These are phyloP conservation scores for Neodiprion virginianus DNA, from an alignment of 1,140 invertebrate genomes.

Conservation along the genomic window DNA sequence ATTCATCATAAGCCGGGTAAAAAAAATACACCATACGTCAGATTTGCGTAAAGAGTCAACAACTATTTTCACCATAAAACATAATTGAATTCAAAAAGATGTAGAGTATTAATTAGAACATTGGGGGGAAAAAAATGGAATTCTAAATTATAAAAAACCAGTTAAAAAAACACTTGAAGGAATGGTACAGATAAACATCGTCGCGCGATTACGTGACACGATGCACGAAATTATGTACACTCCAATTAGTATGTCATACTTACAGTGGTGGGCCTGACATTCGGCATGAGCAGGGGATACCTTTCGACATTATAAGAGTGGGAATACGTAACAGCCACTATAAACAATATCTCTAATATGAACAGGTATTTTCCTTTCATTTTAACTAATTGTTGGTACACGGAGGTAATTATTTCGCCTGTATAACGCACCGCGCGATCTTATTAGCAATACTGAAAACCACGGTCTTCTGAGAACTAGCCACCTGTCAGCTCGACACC, in stretches of 20 bases:
- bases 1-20: no score
- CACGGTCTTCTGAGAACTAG: no score
- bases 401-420: no score
- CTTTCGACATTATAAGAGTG: conserved; percentile 49
- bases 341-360: conserved; percentile 21
- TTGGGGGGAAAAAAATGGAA: not conserved
- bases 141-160: not conserved
- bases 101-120: not conserved
- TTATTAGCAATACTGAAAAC: no score
- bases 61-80: no score
- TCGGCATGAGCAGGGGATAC: conserved; percentile 75
- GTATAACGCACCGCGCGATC: no score
- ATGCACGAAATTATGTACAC: not conserved
- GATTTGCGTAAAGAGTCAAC: no score
- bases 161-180: not conserved
- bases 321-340: conserved; percentile 33
- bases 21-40: no score
- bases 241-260: conserved; percentile 42
- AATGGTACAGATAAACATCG: no score
- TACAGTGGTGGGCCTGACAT: conserved; percentile 72
- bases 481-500: no score
- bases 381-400: not conserved
- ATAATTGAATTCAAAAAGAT: not conserved
- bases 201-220: not conserved
- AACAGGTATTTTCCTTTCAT: not conserved